Conservation (phyloP, 2,113 vertebrate species). For the Nyctereutes procyonoides region DNA sequence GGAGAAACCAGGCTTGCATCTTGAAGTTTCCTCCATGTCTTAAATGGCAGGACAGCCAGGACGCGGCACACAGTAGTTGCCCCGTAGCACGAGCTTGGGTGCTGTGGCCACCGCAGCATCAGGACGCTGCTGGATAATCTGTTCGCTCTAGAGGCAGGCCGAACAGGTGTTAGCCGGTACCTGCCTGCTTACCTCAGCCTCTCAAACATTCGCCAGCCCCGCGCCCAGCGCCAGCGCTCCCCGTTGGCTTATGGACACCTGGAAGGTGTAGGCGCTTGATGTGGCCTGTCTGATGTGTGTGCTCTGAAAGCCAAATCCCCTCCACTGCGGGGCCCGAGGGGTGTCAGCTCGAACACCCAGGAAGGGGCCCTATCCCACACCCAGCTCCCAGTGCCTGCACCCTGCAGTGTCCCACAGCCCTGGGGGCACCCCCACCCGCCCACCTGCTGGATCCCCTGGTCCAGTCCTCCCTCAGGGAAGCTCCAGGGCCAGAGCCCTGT, state of each 20-base stretch:
- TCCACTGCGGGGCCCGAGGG: neutral
- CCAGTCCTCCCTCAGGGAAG: neutral
- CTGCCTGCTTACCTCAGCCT: accelerated
- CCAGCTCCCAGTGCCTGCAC: neutral
- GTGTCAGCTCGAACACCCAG: neutral
- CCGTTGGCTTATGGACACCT: neutral
- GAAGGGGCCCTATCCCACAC: neutral
- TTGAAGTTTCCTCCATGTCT: accelerated
- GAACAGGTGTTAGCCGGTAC: neutral
- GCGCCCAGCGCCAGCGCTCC: accelerated
- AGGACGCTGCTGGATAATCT: accelerated
- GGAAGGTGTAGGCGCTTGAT: neutral
- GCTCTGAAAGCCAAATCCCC: neutral
- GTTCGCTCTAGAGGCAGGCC: accelerated
- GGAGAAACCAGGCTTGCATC: neutral
- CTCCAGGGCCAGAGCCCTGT: accelerated
- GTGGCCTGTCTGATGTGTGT: neutral
- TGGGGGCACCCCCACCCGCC: accelerated
- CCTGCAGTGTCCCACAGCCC: accelerated
- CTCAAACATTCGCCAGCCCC: neutral
- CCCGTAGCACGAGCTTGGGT: accelerated
- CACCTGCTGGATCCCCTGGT: neutral
- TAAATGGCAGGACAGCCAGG: accelerated
- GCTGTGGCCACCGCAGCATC: accelerated
- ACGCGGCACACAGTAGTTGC: accelerated